phyloP scores from a whole-genome alignment of 2,113 vertebrate species.

The Chlamydotis undulata region DNA sequence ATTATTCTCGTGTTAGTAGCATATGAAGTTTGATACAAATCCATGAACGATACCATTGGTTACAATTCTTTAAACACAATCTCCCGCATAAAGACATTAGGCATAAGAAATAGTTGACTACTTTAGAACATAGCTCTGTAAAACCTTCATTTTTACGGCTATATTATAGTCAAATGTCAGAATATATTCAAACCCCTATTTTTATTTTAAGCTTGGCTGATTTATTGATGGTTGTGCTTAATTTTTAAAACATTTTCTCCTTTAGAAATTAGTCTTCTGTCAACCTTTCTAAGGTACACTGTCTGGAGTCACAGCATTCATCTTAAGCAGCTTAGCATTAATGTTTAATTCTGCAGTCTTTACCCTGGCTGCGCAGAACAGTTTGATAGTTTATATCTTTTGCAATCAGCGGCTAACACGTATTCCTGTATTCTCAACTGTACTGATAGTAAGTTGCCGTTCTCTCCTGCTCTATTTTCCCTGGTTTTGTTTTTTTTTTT shows the following conservation, averaged over 20 bases:
- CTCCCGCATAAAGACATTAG: slow-evolving; percentile 48
- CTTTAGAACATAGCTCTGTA: slow-evolving; percentile 42
- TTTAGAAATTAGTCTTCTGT: slow-evolving; percentile 71
- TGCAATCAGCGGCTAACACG: neutral
- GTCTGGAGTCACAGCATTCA: slow-evolving; percentile 42
- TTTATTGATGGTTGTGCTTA: slow-evolving; percentile 72
- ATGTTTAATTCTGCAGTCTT: slow-evolving; percentile 61
- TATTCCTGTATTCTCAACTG: neutral
- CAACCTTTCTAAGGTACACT: slow-evolving; percentile 53
- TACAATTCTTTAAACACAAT: slow-evolving; percentile 55
- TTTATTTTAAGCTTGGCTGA: slow-evolving; percentile 64
- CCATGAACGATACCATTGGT: slow-evolving; percentile 15
- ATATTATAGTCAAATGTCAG: slow-evolving; percentile 68
- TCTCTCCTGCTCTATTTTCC: neutral
- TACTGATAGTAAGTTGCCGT: neutral
- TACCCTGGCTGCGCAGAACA: slow-evolving; percentile 44
- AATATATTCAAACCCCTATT: slow-evolving; percentile 37
- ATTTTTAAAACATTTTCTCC: slow-evolving; percentile 75
- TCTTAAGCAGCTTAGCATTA: slow-evolving; percentile 60
- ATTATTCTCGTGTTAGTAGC: neutral
- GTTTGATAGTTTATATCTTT: slow-evolving; percentile 23
- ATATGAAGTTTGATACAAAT: slow-evolving; percentile 49
- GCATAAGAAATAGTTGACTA: slow-evolving; percentile 22
- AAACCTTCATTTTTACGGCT: slow-evolving; percentile 55
- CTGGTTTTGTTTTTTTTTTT: rapidly evolving